These are phyloP conservation scores for Enteromius argenteus DNA, from an alignment of 2,797 vertebrate species.

Conservation along the genomic window DNA sequence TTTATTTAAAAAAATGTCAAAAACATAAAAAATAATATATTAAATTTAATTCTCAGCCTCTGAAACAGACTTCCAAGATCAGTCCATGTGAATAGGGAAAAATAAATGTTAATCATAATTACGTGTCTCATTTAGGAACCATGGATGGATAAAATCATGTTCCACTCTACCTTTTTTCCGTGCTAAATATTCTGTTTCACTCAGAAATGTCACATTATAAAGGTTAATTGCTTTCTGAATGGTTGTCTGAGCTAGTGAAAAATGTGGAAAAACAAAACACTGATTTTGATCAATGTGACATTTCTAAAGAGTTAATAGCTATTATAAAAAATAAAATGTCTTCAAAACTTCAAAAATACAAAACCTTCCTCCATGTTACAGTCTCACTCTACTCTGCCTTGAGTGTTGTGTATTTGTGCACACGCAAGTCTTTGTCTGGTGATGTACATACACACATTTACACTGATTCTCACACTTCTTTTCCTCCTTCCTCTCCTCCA, in stretches of 20 bases:
- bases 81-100: background rate
- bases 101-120: background rate
- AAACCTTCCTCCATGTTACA: background rate
- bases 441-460: constrained; percentile 15
- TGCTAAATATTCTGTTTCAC: background rate
- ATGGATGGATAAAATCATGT: background rate
- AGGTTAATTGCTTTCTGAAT: constrained; percentile 9
- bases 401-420: constrained; percentile 14
- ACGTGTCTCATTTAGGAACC: background rate
- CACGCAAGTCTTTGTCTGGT: constrained; percentile 1
- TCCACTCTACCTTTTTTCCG: background rate
- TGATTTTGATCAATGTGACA: background rate
- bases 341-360: background rate
- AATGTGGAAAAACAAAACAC: background rate
- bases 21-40: too few species aligned
- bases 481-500: constrained; percentile 3
- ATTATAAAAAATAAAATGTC: background rate
- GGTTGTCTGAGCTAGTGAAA: background rate
- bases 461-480: constrained; percentile 17
- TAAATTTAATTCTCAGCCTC: background rate
- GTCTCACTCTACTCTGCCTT: background rate
- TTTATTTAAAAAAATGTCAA: too few species aligned
- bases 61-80: background rate
- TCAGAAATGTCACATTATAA: background rate
- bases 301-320: background rate